Conservation (phyloP, 2,113 vertebrate species). For the Chaetodon auriga region DNA sequence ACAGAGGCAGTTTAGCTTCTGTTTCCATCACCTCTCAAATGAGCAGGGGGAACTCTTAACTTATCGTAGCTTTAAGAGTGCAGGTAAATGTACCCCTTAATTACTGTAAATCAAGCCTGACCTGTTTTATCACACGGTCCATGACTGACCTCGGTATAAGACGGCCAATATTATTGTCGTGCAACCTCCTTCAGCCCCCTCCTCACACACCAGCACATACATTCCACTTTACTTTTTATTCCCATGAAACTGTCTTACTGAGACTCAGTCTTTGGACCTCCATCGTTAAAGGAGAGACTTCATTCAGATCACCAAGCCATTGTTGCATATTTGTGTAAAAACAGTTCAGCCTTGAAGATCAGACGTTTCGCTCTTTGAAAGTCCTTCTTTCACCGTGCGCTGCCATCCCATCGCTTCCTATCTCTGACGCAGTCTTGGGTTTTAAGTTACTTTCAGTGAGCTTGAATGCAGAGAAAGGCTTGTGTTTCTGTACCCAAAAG, state of each 20-base stretch:
- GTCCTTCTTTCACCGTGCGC: constrained; percentile 24
- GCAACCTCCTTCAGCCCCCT: neutral
- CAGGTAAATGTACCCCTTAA: constrained; percentile 1
- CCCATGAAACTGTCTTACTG: neutral
- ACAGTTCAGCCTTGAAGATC: constrained; percentile 37
- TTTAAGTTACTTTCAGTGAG: constrained; percentile 51
- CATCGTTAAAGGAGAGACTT: neutral
- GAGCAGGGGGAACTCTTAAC: neutral
- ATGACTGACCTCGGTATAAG: neutral
- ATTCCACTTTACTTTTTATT: constrained; percentile 15
- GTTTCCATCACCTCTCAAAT: constrained; percentile 1
- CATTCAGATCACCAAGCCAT: neutral
- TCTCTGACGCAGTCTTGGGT: constrained; percentile 47
- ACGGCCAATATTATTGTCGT: neutral
- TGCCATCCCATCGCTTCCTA: constrained; percentile 36
- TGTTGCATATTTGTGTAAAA: neutral
- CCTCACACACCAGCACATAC: neutral
- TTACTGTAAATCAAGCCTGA: constrained; percentile 11
- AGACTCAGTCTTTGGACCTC: neutral
- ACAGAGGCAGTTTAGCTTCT: neutral
- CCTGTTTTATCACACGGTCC: neutral
- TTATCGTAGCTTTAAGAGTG: too few species aligned
- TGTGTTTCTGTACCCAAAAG: constrained; percentile 48
- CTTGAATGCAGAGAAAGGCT: constrained; percentile 30
- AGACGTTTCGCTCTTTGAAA: constrained; percentile 34